A percentile compares a stretch with the other conserved stretches of the same genome.
Conservation (phyloP, 2,888 invertebrate genomes). For the Rotaria magnacalcarata region DNA sequence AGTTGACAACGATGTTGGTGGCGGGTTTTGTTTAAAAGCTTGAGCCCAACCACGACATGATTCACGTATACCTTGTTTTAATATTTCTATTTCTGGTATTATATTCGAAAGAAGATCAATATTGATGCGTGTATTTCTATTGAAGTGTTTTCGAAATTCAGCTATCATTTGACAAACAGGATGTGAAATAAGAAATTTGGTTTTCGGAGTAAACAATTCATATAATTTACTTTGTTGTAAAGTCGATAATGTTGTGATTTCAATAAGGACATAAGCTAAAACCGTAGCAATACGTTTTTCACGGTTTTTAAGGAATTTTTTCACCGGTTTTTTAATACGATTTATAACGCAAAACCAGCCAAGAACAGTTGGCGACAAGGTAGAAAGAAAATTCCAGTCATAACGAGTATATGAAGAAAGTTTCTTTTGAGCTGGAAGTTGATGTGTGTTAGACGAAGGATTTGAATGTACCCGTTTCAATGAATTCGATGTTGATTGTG, state of each 20-base stretch:
- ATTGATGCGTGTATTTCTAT: not conserved
- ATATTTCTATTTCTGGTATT: not conserved
- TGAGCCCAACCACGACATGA: not conserved
- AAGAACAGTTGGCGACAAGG: constrained; percentile 12
- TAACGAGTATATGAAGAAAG: not conserved
- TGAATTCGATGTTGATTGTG: not conserved
- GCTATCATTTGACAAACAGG: constrained; percentile 21
- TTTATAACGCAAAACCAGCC: constrained; percentile 22
- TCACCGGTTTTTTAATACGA: not conserved
- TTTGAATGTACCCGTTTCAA: not conserved
- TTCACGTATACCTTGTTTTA: constrained; percentile 17
- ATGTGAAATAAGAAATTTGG: not conserved
- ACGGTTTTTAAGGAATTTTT: not conserved
- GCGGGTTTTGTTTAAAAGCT: not conserved
- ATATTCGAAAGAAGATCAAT: not conserved
- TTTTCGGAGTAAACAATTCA: constrained; percentile 16
- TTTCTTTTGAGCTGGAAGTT: not conserved
- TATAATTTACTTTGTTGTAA: not conserved
- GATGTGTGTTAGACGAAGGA: not conserved
- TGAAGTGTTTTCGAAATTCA: not conserved
- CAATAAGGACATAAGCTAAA: constrained; percentile 22
- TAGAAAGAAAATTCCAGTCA: constrained; percentile 29
- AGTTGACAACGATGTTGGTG: not conserved
- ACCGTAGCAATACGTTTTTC: constrained; percentile 1
- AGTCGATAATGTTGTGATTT: not conserved